Conservation (phyloP, 2,888 invertebrate genomes). For the Trilocha varians region DNA sequence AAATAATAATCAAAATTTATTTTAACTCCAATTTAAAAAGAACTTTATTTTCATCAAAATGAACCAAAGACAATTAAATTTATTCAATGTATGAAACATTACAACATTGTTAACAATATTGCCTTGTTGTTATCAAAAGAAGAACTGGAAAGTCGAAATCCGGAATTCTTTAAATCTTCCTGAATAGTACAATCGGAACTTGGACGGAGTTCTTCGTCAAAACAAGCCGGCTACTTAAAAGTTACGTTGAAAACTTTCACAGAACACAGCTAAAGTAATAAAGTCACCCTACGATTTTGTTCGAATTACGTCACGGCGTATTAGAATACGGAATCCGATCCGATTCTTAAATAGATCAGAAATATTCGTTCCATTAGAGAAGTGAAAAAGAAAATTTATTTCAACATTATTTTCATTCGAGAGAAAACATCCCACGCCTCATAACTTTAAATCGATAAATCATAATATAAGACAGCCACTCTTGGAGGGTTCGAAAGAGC, state of each 20-base stretch:
- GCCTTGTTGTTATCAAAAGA: not conserved
- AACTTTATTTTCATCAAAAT: no score
- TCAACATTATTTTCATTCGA: constrained; percentile 29
- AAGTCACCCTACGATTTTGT: not conserved
- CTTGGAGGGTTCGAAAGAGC: constrained; percentile 31
- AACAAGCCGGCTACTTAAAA: not conserved
- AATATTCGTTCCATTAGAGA: constrained; percentile 13
- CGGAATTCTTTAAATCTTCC: not conserved
- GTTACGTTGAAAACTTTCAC: not conserved
- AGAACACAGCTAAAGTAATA: not conserved
- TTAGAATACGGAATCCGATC: not conserved
- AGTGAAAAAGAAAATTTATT: constrained; percentile 25
- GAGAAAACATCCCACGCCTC: constrained; percentile 31
- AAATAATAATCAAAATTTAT: not conserved
- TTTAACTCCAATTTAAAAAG: no score
- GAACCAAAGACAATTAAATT: no score
- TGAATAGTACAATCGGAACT: no score
- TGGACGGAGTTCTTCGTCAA: no score
- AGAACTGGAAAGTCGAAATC: no score
- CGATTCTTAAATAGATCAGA: not conserved
- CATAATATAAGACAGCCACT: constrained; percentile 49
- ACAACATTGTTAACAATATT: no score
- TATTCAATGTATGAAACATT: no score
- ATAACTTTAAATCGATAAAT: constrained; percentile 53
- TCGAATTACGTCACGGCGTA: not conserved